Percentiles rank a stretch among this genome's conserved stretches.
phyloP scores from a whole-genome alignment of 2,888 invertebrate genomes.

The Xestia ashworthii region DNA sequence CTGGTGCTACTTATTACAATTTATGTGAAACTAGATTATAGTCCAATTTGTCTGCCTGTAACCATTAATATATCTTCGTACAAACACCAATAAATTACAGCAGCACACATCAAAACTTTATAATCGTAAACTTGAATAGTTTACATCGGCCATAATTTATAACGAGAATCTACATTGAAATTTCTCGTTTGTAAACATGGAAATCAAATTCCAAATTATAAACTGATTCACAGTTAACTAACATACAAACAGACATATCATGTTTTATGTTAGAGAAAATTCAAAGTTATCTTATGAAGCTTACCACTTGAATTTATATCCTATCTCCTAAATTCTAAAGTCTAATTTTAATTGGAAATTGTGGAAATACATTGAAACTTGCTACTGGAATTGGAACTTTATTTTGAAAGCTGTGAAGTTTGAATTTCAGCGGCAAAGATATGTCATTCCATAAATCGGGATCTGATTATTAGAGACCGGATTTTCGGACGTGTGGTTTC shows the following conservation, averaged over 20 bases:
- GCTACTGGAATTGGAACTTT: slow-evolving; percentile 33
- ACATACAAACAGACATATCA: slow-evolving; percentile 46
- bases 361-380: slow-evolving; percentile 25
- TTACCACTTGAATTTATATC: slow-evolving; percentile 38
- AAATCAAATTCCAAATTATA: slow-evolving; percentile 45
- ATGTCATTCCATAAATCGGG: slow-evolving; percentile 63
- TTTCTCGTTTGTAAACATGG: slow-evolving; percentile 1
- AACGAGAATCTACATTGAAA: slow-evolving; percentile 3
- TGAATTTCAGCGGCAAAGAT: slow-evolving; percentile 17
- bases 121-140: slow-evolving; percentile 20
- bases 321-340: slow-evolving; percentile 52
- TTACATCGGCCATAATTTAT: slow-evolving; percentile 30
- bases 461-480: slow-evolving; percentile 66
- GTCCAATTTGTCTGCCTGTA: not conserved
- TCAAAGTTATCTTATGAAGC: slow-evolving; percentile 42
- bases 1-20: not conserved
- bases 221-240: slow-evolving; percentile 26
- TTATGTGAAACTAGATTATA: not conserved
- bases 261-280: slow-evolving; percentile 43
- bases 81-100: slow-evolving; percentile 29
- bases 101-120: slow-evolving; percentile 31
- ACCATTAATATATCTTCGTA: not conserved
- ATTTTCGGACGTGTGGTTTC: slow-evolving; percentile 68
- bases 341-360: slow-evolving; percentile 60
- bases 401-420: not conserved